Base-by-base conservation (phyloP, 1,140 invertebrate species). In the Halesus radiatus region DNA sequence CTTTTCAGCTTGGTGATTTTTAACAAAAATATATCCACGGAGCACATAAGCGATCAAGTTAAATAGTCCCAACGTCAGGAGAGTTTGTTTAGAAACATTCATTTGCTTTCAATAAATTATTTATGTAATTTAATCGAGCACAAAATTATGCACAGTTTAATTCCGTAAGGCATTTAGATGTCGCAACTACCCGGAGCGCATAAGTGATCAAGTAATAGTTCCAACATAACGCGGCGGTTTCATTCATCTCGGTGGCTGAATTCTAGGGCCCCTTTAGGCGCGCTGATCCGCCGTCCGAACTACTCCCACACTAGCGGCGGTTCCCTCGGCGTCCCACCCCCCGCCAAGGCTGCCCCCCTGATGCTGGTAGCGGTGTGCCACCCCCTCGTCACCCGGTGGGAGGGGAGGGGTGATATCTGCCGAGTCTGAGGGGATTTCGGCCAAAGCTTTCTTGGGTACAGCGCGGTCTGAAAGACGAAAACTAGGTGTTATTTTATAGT, bases 251-350 rank as follows among this genome's bases (percentile, higher is more conserved):
- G 56, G 53, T 52, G 50, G 58, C 54, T 23, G 54, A 77, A 52
- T 81, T 77, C 72, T 77, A 77, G 73, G 54, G 68, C 75, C 76
- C 76, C 76, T 56, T 64, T 66, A 26, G 68, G 66, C 80, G 58
- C 76, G 58, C 76, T 60, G 64, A 72, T 58, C 78, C 52, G 53
- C 29, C 80, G 37, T 45, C 37, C 37, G 37, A 45, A 45, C 37
- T 45, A 45, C 37, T 45, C 37, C 37, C 75, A 75, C 75, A 81
- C 80, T 78, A 76, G n/a, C 58, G 79, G 76, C 68, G 70, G 70
- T 78, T 81, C 77, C 76, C 66, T 68, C 52, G n/a, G 13, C 45
- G 73, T 5, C 53, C 58, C 75, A 52, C 76, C 22, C 37, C 75
- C 54, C 60, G 32, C 52, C 13, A 66, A 53, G 13, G n/a, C 37